These are phyloP conservation scores for Euwallacea similis DNA, from an alignment of 1,140 invertebrate species.

Conservation along the genomic window DNA sequence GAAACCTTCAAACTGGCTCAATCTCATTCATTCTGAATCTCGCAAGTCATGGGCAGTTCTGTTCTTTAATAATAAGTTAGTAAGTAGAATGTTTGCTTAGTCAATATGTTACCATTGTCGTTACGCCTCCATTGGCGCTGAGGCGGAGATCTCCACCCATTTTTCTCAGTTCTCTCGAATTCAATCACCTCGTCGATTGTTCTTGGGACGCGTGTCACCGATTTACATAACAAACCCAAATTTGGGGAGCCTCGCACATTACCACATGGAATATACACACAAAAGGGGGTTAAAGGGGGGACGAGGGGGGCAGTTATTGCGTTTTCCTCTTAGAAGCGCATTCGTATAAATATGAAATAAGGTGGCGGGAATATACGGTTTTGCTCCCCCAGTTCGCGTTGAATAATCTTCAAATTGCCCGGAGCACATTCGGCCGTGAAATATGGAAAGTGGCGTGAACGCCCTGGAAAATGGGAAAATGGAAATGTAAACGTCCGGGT, in stretches of 20 bases:
- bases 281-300: too few species aligned
- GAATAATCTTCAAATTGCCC: constrained; percentile 54
- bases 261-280: too few species aligned
- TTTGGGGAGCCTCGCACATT: neutral
- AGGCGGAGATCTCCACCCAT: neutral
- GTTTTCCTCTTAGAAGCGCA: constrained; percentile 10
- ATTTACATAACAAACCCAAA: constrained; percentile 10
- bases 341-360: constrained; percentile 51
- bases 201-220: constrained; percentile 7
- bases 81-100: neutral
- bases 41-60: too few species aligned
- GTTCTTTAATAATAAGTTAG: neutral
- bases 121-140: neutral
- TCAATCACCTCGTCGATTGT: constrained; percentile 7
- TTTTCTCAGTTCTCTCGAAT: constrained; percentile 17
- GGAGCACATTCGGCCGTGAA: constrained; percentile 50
- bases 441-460: constrained; percentile 43
- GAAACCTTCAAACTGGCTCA: too few species aligned
- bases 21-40: too few species aligned
- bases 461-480: constrained; percentile 45
- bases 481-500: constrained; percentile 43
- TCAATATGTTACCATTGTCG: neutral
- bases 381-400: constrained; percentile 53
- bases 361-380: constrained; percentile 48
- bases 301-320: too few species aligned